Percentiles rank a stretch among this genome's conserved stretches.
Evolutionary conservation across 2,113 vertebrate genomes (phyloP).

Genomic region (Dascyllus trimaculatus): DNA sequence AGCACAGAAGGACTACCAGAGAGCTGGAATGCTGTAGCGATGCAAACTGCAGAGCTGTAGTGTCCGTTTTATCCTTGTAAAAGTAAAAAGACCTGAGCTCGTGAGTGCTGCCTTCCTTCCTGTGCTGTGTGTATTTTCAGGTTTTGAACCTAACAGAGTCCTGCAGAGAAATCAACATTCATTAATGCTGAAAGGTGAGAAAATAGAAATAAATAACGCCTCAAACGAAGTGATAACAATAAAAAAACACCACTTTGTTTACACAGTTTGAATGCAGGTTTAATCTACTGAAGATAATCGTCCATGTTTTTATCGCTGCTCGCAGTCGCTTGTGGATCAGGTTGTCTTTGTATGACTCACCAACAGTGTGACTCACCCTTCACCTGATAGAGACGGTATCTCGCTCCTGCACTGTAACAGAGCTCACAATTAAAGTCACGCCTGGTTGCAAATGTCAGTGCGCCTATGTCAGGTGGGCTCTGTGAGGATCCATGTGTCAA

Average conservation of each 20-base stretch:
- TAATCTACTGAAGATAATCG: neutral
- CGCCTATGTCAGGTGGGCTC: slow-evolving; percentile 68
- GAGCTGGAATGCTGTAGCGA: too few relatives aligned
- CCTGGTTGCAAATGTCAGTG: slow-evolving; percentile 76
- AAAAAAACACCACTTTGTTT: neutral
- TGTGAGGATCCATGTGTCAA: slow-evolving; percentile 73
- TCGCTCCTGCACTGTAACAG: slow-evolving; percentile 43
- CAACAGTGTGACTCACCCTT: slow-evolving; percentile 43
- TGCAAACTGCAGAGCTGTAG: too few relatives aligned
- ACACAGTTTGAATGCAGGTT: neutral
- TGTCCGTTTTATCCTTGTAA: too few relatives aligned
- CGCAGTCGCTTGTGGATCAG: slow-evolving; percentile 40
- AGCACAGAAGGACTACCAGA: too few relatives aligned
- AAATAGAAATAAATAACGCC: neutral
- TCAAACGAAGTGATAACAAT: neutral
- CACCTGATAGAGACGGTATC: slow-evolving; percentile 45
- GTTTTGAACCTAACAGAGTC: too few relatives aligned
- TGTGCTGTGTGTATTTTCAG: too few relatives aligned
- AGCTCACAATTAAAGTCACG: slow-evolving; percentile 75
- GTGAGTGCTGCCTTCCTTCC: too few relatives aligned
- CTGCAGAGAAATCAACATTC: neutral
- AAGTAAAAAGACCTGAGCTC: too few relatives aligned
- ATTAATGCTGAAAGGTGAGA: neutral
- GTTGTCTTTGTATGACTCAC: slow-evolving; percentile 56
- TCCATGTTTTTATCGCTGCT: neutral